Conservation (phyloP, 2,113 vertebrate species). For the mouse (Mus musculus) region GRCm39 chr3:118139001-118139500, state of each 20-base stretch:
- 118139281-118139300: neutral
- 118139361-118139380: neutral
- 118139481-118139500: conserved; percentile 4
- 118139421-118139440: accelerated
- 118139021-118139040: conserved; percentile 52
- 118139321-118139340: neutral
- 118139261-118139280: neutral
- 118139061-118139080: conserved; percentile 65
- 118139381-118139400: neutral
- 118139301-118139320: neutral
- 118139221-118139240: conserved; percentile 1
- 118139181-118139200: conserved; percentile 60
- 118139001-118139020: conserved; percentile 70
- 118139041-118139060: conserved; percentile 62
- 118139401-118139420: neutral
- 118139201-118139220: conserved; percentile 60
- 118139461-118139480: neutral
- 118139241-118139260: conserved; percentile 52
- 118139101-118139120: conserved; percentile 58
- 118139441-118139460: neutral
- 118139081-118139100: conserved; percentile 37
- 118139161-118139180: conserved; percentile 68
- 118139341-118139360: neutral
- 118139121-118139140: conserved; percentile 50
- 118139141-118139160: conserved; percentile 65